Evolutionary conservation across 1,140 invertebrate species (phyloP), one percentile per base, ranked within the genome.

Genomic region (Nixonia krombeini): DNA sequence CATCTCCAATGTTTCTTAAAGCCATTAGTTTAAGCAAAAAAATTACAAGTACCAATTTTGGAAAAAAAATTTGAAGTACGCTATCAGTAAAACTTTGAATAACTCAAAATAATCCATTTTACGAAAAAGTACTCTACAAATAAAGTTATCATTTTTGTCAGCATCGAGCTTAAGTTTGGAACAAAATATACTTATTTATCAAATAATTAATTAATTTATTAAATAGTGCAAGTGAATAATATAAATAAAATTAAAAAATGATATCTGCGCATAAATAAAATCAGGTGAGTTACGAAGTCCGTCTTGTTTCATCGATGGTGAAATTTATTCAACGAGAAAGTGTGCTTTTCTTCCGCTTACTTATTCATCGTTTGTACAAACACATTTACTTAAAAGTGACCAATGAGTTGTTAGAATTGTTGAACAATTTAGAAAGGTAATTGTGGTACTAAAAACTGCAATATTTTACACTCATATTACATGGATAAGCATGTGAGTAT

Each of bases 321-420:
- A 85, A 85, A 85, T 82, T 85, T 76, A 76, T 73, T 66, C 73
- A 67, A 65, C 78, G 82, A 79, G 83, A 85, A 84, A 85, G 81
- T 81, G 75, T 73, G 80, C 76, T 82, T 84, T 83, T 83, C 82
- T 82, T 84, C 78, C 76, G 76, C 78, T 84, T 79, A 78, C 74
- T 83, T 81, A 83, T 83, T 83, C 82, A 80, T 58, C 63, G 70
- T 25, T 51, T 61, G 75, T 73, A 70, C 56, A 58, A 62, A 59
- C 59, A 50, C 49, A 50, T 64, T 45, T 64, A 68, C 65, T 72
- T 68, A 68, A 58, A 72, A 72, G 61, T 52, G 57, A 72, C 65
- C 56, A 26, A 35, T 29, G 59, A 50, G n/a, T n/a, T 64, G 59
- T 72, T 67, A 55, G 67, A 58, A 64, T 57, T 67, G 57, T 72